Base-by-base conservation (phyloP, 2,113 vertebrate species). In the Nipponia nippon region DNA sequence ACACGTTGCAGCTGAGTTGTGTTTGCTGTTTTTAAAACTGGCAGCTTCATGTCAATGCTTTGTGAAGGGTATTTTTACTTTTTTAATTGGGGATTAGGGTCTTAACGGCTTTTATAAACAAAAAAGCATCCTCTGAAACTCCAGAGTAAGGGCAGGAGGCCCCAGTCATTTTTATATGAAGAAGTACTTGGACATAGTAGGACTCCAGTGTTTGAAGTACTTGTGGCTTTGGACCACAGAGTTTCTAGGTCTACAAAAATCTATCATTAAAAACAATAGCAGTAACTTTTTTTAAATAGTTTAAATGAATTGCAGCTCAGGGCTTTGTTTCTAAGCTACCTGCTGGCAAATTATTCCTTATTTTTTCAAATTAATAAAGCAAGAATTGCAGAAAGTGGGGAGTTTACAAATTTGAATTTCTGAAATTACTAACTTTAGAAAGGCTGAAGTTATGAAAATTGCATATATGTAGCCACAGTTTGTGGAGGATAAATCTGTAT, bases 241-340 rank as follows among this genome's bases (percentile, higher is more conserved):
- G 9, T 19, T 30, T 73, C 6, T 27, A 70, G 36, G 53, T 62
- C 23, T 56, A 5, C 82, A 29, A 83, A 90, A 75, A 47, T 27
- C 13, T 26, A 1, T 14, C 5, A 5, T 34, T 81, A 65, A 63
- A 70, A 77, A 2, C 11, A 61, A 0, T 1, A 9, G n/a, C 3
- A 23, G 6, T 34, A 53, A 26, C 6, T 29, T 75, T 7, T 6
- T 4, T 34, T n/a, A 17, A 15, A n/a, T 17, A 17, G 17, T 78
- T 94, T 22, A 42, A 78, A 44, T 15, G 3, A 61, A 25, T 50
- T 52, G 18, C 16, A 53, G n/a, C 32, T 30, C 19, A 82, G 50
- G 23, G 27, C 15, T 81, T 78, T 44, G 16, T 77, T 91, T 78
- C 50, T 71, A 42, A 87, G 22, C 14, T 25, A 22, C 13, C 32